Conservation (phyloP, 2,888 invertebrate species). For the Parnassius apollo region DNA sequence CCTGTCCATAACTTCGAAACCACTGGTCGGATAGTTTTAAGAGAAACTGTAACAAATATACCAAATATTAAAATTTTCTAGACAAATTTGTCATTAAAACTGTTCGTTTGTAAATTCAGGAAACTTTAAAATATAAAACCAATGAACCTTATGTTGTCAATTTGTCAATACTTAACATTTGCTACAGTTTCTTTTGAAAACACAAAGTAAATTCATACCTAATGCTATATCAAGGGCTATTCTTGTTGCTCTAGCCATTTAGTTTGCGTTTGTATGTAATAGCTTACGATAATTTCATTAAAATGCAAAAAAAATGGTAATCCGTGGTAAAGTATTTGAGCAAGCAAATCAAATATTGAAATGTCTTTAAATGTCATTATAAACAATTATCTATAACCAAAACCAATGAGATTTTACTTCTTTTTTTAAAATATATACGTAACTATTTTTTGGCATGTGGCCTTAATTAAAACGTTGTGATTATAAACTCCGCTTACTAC, state of each 20-base stretch:
- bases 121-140: too few relatives aligned
- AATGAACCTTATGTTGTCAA: not conserved
- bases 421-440: too few relatives aligned
- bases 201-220: constrained; percentile 42
- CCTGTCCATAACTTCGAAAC: constrained; percentile 51
- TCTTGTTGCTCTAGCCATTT: constrained; percentile 57
- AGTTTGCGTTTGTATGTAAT: not conserved
- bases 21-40: constrained; percentile 53
- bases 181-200: constrained; percentile 53
- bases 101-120: too few relatives aligned
- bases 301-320: not conserved
- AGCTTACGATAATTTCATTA: not conserved
- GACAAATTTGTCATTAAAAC: too few relatives aligned
- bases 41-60: constrained; percentile 62
- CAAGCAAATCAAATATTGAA: not conserved
- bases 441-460: too few relatives aligned
- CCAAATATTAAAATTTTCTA: not conserved
- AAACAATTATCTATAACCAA: not conserved
- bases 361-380: not conserved
- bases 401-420: not conserved
- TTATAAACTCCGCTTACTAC: too few relatives aligned
- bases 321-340: not conserved
- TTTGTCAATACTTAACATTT: constrained; percentile 43
- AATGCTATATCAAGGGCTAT: constrained; percentile 59
- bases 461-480: too few relatives aligned